phyloP scores from a whole-genome alignment of 92 coral and sea anemone species.

The Epizoanthus fatuus region DNA sequence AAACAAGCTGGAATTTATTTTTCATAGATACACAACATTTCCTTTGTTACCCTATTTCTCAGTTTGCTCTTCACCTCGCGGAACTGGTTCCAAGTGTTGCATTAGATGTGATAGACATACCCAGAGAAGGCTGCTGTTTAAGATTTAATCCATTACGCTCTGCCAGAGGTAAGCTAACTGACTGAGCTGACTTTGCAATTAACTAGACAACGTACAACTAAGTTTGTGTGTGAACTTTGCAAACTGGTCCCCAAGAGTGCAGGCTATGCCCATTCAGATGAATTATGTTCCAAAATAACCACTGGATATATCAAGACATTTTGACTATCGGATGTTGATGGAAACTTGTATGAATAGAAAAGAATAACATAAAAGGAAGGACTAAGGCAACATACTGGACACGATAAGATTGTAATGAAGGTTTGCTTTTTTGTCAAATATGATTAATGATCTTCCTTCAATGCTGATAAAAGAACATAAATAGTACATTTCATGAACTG shows the following conservation, averaged over 20 bases:
- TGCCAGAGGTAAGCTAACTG: conserved; percentile 75
- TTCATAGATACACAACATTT: not conserved
- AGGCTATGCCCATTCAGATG: too few species aligned
- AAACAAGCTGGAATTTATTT: not conserved
- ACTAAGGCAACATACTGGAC: too few species aligned
- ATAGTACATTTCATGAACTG: too few species aligned
- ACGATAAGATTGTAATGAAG: too few species aligned
- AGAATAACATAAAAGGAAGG: too few species aligned
- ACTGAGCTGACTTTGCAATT: not conserved
- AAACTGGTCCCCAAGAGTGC: not conserved
- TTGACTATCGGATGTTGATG: too few species aligned
- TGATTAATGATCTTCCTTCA: too few species aligned
- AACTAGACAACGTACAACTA: not conserved
- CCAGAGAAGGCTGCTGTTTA: conserved; percentile 91
- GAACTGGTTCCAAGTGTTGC: conserved; percentile 81
- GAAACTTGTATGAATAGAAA: too few species aligned
- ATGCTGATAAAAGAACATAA: too few species aligned
- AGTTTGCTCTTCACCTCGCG: conserved; percentile 87
- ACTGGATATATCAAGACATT: too few species aligned
- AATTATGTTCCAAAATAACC: too few species aligned
- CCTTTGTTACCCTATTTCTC: conserved; percentile 12
- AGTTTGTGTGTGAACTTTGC: not conserved
- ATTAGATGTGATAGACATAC: conserved; percentile 78
- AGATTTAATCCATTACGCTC: conserved; percentile 88
- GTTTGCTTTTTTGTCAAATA: too few species aligned